phyloP scores from a whole-genome alignment of 1,140 invertebrate genomes.

The Pinna nobilis region DNA sequence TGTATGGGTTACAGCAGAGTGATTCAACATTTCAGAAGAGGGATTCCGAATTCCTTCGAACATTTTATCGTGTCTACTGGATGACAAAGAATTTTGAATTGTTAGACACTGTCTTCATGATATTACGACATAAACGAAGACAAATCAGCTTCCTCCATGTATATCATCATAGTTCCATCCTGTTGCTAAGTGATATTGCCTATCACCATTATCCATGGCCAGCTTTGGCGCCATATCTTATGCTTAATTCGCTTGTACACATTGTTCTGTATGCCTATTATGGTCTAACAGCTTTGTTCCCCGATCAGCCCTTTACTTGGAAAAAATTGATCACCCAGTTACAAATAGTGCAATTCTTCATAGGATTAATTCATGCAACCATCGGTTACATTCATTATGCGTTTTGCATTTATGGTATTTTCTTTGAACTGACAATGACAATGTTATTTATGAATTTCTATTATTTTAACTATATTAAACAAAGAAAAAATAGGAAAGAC shows the following conservation, averaged over 20 bases:
- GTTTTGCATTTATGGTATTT: constrained; percentile 75
- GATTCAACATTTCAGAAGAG: constrained; percentile 59
- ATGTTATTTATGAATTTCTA: constrained; percentile 76
- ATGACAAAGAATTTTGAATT: constrained; percentile 68
- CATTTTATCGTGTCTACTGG: constrained; percentile 62
- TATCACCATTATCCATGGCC: constrained; percentile 69
- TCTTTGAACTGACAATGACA: constrained; percentile 70
- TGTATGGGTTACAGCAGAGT: constrained; percentile 49
- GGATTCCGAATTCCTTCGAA: constrained; percentile 39
- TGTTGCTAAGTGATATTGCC: constrained; percentile 72
- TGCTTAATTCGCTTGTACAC: constrained; percentile 93
- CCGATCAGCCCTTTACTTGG: constrained; percentile 90
- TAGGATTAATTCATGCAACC: constrained; percentile 57
- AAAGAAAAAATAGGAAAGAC: no score
- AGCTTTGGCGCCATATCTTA: constrained; percentile 79
- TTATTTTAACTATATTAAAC: no score
- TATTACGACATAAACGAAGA: constrained; percentile 87
- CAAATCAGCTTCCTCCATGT: constrained; percentile 93
- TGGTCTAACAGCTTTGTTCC: constrained; percentile 87
- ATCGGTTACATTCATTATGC: constrained; percentile 62
- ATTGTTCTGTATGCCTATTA: constrained; percentile 96
- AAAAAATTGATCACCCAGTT: constrained; percentile 92
- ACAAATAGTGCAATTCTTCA: constrained; percentile 81
- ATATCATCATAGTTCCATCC: constrained; percentile 91
- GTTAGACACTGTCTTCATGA: constrained; percentile 82